A percentile compares a stretch with the other conserved stretches of the same genome.
phyloP scores from a whole-genome alignment of 2,888 invertebrate species.

The Halictus quadricinctus region DNA sequence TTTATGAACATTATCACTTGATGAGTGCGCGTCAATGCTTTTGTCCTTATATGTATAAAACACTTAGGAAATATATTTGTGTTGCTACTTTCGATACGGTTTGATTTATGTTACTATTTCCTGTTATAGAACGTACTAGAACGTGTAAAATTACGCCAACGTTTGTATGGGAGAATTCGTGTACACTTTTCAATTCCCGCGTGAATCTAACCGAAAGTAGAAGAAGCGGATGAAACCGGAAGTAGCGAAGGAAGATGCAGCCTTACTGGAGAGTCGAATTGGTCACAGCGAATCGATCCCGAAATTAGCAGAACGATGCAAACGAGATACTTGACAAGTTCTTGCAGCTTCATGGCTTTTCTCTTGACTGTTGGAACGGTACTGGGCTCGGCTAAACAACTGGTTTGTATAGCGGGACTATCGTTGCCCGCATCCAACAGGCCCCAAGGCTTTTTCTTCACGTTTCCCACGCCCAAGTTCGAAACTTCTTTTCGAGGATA shows the following conservation, averaged over 20 bases:
- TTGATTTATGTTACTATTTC: background rate
- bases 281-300: slow-evolving; percentile 23
- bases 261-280: slow-evolving; percentile 51
- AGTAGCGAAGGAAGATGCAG: background rate
- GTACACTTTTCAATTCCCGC: slow-evolving; percentile 7
- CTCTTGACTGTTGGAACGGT: slow-evolving; percentile 61
- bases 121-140: background rate
- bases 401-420: slow-evolving; percentile 72
- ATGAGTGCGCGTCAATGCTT: too few relatives aligned
- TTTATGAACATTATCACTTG: too few relatives aligned
- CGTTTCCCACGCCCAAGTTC: slow-evolving; percentile 14
- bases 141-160: background rate
- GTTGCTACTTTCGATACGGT: too few relatives aligned
- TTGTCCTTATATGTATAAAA: too few relatives aligned
- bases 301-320: slow-evolving; percentile 58
- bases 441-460: slow-evolving; percentile 32
- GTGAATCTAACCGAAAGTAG: slow-evolving; percentile 6
- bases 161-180: background rate
- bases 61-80: too few relatives aligned
- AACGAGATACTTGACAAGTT: slow-evolving; percentile 74
- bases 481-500: slow-evolving; percentile 21
- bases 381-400: slow-evolving; percentile 61
- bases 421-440: slow-evolving; percentile 72
- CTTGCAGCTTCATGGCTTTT: slow-evolving; percentile 77
- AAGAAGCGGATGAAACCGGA: background rate